Evolutionary conservation across 2,888 invertebrate species (phyloP).

Genomic region (Lissocephala sabroskyi): DNA sequence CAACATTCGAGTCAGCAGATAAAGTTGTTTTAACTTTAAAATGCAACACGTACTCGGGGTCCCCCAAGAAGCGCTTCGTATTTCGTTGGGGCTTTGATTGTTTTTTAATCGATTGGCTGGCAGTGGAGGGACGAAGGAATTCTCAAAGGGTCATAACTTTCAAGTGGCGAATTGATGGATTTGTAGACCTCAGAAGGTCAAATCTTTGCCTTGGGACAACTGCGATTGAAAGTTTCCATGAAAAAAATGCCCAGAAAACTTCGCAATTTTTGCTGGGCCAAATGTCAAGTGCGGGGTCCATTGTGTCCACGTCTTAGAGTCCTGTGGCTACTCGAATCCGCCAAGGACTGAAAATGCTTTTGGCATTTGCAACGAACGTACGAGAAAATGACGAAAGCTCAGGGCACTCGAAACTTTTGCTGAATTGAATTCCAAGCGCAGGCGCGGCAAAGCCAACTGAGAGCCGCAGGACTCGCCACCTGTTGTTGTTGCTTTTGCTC

Average conservation of each 20-base stretch:
- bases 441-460: not conserved
- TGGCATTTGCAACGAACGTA: constrained; percentile 23
- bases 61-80: not conserved
- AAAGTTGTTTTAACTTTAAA: constrained; percentile 32
- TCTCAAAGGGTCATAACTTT: too few species aligned
- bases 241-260: constrained; percentile 8
- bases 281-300: constrained; percentile 36
- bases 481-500: constrained; percentile 2
- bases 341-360: constrained; percentile 50
- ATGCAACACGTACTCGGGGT: constrained; percentile 53
- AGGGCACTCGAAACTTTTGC: constrained; percentile 24
- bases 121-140: too few species aligned
- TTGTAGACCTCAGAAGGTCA: too few species aligned
- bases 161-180: too few species aligned
- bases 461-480: not conserved
- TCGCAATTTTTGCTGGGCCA: constrained; percentile 29
- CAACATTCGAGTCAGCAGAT: constrained; percentile 7
- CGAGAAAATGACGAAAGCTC: not conserved
- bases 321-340: constrained; percentile 40
- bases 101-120: not conserved
- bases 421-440: constrained; percentile 32
- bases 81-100: not conserved
- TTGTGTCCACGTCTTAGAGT: constrained; percentile 21
- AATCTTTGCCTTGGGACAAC: constrained; percentile 33
- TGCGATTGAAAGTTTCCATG: constrained; percentile 53